These are phyloP conservation scores for Lepidocyrtoides sp. DNA, from an alignment of 2,888 invertebrate genomes.

Conservation along the genomic window DNA sequence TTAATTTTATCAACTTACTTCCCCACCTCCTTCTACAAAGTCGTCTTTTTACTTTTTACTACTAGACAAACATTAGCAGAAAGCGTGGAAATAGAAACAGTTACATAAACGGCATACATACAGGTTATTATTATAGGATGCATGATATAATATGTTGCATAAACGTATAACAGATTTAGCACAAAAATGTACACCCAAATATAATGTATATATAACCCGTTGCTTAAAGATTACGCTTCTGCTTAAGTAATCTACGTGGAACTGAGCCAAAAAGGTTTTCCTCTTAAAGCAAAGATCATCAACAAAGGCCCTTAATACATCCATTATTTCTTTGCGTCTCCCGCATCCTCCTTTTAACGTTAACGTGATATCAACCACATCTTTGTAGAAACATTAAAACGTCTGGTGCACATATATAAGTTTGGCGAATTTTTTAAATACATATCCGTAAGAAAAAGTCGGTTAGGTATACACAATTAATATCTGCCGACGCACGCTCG, in stretches of 20 bases:
- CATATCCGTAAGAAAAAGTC: background rate
- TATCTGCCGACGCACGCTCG: conserved; percentile 45
- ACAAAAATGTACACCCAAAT: too few species aligned
- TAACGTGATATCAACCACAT: background rate
- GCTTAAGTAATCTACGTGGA: conserved; percentile 61
- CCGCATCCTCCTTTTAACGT: conserved; percentile 16
- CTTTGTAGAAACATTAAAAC: background rate
- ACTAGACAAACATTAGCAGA: conserved; percentile 14
- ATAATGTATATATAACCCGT: background rate
- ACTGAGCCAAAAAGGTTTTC: conserved; percentile 63
- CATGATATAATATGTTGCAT: too few species aligned
- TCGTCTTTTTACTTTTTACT: conserved; percentile 24
- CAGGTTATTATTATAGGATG: too few species aligned
- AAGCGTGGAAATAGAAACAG: background rate
- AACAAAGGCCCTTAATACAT: conserved; percentile 55
- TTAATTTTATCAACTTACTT: conserved; percentile 76
- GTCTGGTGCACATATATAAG: background rate
- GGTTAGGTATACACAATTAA: conserved; percentile 28
- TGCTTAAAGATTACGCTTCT: background rate
- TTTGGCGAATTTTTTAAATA: background rate
- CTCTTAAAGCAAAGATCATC: conserved; percentile 60
- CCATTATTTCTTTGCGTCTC: conserved; percentile 56
- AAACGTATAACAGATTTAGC: too few species aligned
- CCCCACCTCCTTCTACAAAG: conserved; percentile 66
- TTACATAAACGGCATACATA: background rate